These are phyloP conservation scores for Lasiurus borealis DNA, from an alignment of 2,113 vertebrate genomes.

Conservation along the genomic window DNA sequence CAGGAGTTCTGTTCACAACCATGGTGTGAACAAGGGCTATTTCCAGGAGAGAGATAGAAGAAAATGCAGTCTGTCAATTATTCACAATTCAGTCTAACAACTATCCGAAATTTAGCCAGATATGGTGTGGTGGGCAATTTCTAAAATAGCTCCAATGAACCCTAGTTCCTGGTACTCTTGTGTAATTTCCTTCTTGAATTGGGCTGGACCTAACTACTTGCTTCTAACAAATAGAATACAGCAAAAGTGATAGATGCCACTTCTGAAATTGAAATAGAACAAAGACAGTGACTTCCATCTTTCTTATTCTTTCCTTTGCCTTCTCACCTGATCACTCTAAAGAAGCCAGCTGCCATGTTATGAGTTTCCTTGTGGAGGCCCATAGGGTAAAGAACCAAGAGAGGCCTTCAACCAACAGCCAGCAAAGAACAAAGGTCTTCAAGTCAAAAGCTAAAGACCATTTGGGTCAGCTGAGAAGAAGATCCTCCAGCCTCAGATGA, in stretches of 20 bases:
- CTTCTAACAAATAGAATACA: background rate
- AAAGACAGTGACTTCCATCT: background rate
- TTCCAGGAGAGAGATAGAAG: conserved; percentile 57
- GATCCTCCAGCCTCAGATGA: rapidly evolving
- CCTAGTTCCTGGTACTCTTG: background rate
- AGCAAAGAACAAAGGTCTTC: background rate
- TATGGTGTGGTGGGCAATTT: background rate
- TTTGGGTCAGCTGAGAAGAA: background rate
- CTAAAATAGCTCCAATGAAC: background rate
- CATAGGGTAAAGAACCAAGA: background rate
- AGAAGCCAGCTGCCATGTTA: background rate
- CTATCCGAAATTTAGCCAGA: background rate
- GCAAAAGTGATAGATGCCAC: background rate
- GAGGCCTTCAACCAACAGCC: background rate
- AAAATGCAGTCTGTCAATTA: conserved; percentile 47
- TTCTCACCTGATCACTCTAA: background rate
- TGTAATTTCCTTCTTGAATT: background rate
- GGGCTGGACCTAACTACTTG: background rate
- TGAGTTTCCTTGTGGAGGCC: background rate
- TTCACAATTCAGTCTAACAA: conserved; percentile 54
- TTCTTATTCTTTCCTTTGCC: background rate
- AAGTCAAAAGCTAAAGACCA: background rate
- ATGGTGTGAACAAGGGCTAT: conserved; percentile 65
- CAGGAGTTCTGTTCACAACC: conserved; percentile 52
- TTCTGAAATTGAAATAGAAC: background rate